These are phyloP conservation scores for Nomada ruficornis DNA, from an alignment of 2,888 invertebrate genomes.

Conservation along the genomic window DNA sequence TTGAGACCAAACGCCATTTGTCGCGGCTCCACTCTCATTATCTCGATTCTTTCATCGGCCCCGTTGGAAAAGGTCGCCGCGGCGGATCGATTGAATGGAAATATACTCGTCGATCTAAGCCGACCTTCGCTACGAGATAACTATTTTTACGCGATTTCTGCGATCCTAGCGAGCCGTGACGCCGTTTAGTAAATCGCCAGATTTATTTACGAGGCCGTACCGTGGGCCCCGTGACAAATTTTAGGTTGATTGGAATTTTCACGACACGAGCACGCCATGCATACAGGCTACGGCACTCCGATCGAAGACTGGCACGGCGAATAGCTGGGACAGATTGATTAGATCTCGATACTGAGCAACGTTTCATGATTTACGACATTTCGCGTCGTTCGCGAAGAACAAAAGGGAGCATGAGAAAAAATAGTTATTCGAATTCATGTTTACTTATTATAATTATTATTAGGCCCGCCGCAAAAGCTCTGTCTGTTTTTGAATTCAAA, in stretches of 20 bases:
- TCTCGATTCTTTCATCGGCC: background rate
- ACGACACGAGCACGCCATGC: background rate
- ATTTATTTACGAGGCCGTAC: constrained; percentile 27
- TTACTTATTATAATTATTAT: too few relatives aligned
- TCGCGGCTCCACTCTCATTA: constrained; percentile 23
- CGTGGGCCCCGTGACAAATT: constrained; percentile 36
- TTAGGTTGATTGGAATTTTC: constrained; percentile 16
- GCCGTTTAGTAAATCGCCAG: constrained; percentile 10
- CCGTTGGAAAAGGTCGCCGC: constrained; percentile 40
- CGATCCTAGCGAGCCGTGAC: constrained; percentile 62
- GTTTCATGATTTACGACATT: background rate
- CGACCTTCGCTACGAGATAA: constrained; percentile 60
- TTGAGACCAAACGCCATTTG: constrained; percentile 36
- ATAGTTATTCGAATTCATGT: too few relatives aligned
- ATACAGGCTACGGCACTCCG: background rate
- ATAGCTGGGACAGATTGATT: background rate
- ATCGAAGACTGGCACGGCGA: background rate
- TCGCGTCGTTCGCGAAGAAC: background rate
- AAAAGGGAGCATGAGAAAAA: too few relatives aligned
- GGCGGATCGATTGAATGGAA: constrained; percentile 53
- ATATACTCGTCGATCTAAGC: constrained; percentile 21
- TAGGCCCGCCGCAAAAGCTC: too few relatives aligned
- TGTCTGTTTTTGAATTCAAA: too few relatives aligned
- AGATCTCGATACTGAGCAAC: background rate
- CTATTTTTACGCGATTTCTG: constrained; percentile 59